phyloP scores from a whole-genome alignment of 92 coral and sea anemone species.

The Galaxea fascicularis region DNA sequence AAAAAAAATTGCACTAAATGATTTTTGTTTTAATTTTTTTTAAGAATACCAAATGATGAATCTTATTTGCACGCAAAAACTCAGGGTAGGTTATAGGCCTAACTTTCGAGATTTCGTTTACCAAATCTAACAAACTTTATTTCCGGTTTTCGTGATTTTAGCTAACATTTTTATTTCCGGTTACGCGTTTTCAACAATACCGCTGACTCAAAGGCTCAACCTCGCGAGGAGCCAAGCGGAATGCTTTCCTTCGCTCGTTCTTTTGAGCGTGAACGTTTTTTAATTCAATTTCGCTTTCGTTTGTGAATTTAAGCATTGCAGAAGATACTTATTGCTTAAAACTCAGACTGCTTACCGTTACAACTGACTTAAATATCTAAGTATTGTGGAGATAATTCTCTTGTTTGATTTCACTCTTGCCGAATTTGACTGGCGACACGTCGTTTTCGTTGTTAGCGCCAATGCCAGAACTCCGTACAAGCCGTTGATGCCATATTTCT shows the following conservation, averaged over 20 bases:
- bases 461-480: slow-evolving; percentile 9
- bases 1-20: not conserved
- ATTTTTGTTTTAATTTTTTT: not conserved
- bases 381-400: slow-evolving; percentile 16
- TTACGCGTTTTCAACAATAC: slow-evolving; percentile 22
- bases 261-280: not conserved
- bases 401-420: slow-evolving; percentile 25
- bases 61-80: not conserved
- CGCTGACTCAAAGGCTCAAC: slow-evolving; percentile 2
- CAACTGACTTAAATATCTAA: not conserved
- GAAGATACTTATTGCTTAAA: not conserved
- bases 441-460: not conserved
- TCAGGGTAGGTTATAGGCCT: not conserved
- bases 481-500: not conserved
- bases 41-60: slow-evolving; percentile 1
- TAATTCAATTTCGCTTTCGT: not conserved
- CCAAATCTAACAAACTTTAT: slow-evolving; percentile 6
- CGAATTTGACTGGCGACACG: not conserved
- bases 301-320: not conserved
- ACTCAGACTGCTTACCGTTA: not conserved
- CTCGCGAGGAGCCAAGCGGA: not conserved
- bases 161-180: slow-evolving; percentile 7
- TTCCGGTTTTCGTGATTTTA: slow-evolving; percentile 17
- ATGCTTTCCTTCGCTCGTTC: not conserved
- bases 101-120: not conserved